Base-by-base conservation (phyloP, 2,797 vertebrate species). In the Acanthurus lineatus region DNA sequence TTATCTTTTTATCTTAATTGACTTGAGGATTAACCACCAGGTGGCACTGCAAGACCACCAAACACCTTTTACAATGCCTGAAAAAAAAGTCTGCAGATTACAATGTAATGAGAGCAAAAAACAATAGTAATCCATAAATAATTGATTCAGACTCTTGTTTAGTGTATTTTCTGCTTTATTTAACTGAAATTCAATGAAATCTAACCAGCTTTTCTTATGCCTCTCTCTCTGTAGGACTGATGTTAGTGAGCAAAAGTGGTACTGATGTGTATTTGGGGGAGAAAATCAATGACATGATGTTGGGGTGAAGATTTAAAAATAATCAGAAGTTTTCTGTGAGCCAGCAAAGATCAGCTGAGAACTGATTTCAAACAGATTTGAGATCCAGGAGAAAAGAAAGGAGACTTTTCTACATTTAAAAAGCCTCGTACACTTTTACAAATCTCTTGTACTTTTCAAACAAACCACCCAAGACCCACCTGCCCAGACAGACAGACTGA, bases 41-140 rank as follows among this genome's bases (percentile, higher is more conserved):
- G 73, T 63, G 84, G 82, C 0, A 8, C 59, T 73, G 49, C 40
- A 77, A 16, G 61, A 71, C 57, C 79, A 69, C 1, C 0, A 0
- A 47, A 38, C 19, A 17, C 57, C 14, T 6, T 20, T 48, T 2
- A 42, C 6, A 32, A 12, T 0, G 11, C 5, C n/a, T 32, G 5
- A 19, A n/a, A 25, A 19, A n/a, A 48, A 25, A 45, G 28, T 59
- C 54, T 52, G 53, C 20, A 40, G 22, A 15, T 8, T 7, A 22
- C 22, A 44, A 7, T 12, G 5, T 15, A 0, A 20, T 14, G 9
- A 51, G 17, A 72, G 28, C 40, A 56, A 17, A 53, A 47, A 48
- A 57, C 45, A 35, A 38, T 32, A 2, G 3, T 19, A 59, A 67
- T 62, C 15, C 19, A 44, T 6, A 40, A 45, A 66, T 74, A 38